Conservation (phyloP, 2,113 vertebrate genomes). For the Salvator merianae region DNA sequence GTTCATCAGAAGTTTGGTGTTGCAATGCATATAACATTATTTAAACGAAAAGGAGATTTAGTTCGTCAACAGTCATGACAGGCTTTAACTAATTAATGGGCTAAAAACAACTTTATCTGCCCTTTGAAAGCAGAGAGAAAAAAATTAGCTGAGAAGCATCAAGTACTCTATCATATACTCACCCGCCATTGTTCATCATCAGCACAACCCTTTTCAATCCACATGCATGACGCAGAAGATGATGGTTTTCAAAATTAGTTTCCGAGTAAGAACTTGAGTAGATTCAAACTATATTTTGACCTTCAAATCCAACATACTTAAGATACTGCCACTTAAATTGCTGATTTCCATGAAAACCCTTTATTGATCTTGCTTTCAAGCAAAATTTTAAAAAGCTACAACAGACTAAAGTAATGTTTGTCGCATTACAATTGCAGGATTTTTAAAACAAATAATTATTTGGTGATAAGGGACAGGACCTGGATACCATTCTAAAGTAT, state of each 20-base stretch:
- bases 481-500: background rate
- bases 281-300: background rate
- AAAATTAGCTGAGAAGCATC: conserved; percentile 20
- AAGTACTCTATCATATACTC: background rate
- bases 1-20: conserved; percentile 55
- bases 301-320: background rate
- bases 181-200: background rate
- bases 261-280: background rate
- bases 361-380: background rate
- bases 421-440: background rate
- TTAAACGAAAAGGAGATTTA: conserved; percentile 53
- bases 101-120: background rate
- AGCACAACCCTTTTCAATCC: conserved; percentile 5
- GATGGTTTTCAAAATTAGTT: background rate
- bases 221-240: background rate
- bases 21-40: conserved; percentile 51
- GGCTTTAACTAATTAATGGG: conserved; percentile 24
- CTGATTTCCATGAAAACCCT: background rate
- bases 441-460: background rate
- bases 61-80: conserved; percentile 52
- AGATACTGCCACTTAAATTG: background rate
- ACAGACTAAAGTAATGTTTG: background rate
- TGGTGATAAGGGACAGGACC: no score
- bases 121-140: background rate
- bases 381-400: background rate